Evolutionary conservation across 2,888 invertebrate species (phyloP).

Genomic region (Antheraea yamamai): DNA sequence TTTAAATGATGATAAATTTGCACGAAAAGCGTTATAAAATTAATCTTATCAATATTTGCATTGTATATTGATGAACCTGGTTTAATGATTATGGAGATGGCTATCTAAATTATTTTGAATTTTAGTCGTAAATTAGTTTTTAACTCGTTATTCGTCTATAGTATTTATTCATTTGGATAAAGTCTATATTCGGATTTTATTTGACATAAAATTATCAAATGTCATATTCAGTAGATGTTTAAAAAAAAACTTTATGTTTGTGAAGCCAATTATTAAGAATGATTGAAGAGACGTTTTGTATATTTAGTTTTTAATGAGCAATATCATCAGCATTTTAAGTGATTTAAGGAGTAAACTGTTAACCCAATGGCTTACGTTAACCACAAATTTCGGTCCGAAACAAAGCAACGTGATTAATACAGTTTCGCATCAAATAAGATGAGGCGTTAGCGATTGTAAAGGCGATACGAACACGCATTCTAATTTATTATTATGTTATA

Average conservation of each 20-base stretch:
- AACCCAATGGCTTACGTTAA: not conserved
- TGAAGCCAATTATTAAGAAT: not conserved
- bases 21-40: not conserved
- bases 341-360: not conserved
- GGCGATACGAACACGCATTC: no score
- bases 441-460: not conserved
- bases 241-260: not conserved
- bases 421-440: not conserved
- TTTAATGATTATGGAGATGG: not conserved
- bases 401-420: not conserved
- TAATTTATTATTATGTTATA: no score
- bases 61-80: not conserved
- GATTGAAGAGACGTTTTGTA: not conserved
- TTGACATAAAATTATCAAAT: slow-evolving; percentile 4
- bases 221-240: not conserved
- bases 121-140: not conserved
- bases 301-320: not conserved
- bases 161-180: not conserved
- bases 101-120: not conserved
- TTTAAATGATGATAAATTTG: not conserved
- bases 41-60: not conserved
- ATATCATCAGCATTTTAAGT: not conserved
- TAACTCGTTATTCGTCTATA: not conserved
- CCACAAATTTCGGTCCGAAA: not conserved
- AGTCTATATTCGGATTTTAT: not conserved